Base-by-base conservation (phyloP, 2,797 vertebrate genomes). In the Sebastes minor region DNA sequence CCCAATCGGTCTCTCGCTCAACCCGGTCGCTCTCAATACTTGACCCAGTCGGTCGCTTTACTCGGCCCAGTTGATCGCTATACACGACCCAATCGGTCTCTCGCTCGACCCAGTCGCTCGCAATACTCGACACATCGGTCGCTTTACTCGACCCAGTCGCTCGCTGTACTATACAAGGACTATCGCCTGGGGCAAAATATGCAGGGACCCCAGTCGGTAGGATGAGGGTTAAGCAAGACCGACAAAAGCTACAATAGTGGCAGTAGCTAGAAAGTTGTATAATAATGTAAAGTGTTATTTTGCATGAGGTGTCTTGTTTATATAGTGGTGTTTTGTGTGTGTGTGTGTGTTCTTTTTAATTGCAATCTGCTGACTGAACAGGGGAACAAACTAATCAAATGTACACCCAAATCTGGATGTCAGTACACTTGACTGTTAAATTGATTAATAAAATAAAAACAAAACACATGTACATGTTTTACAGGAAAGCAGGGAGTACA, bases 51-150 rank as follows among this genome's bases (percentile, higher is more conserved):
- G 1, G 11, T 13, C 35, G 12, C 35, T 35, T 5, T 35, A 35
- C 33, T 35, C 11, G 11, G 0, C 11, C 33, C 33, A 35, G 2
- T 35, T 0, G 33, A 35, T 13, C 35, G 0, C 35, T 35, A 35
- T 35, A 35, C 33, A 35, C 11, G 33, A 35, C 33, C 33, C 33
- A 35, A 35, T 35, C 11, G 33, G 33, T 12, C 33, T 35, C 35
- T 35, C 4, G 35, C 35, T 35, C 35, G 35, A 35, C 33, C 35
- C 35, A 13, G 33, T 35, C 11, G 11, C 33, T 35, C 11, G 33
- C 33, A 35, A 35, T 35, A 35, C 33, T 35, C 33, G 11, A 35
- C 33, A 11, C 33, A 35, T 35, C 11, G 33, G 33, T 35, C 33
- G 33, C 4, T 35, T 2, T 35, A 35, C 35, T 35, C 35, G 35